These are phyloP conservation scores for Microctenopoma stevenorrisi DNA, from an alignment of 2,797 vertebrate species.

Conservation along the genomic window DNA sequence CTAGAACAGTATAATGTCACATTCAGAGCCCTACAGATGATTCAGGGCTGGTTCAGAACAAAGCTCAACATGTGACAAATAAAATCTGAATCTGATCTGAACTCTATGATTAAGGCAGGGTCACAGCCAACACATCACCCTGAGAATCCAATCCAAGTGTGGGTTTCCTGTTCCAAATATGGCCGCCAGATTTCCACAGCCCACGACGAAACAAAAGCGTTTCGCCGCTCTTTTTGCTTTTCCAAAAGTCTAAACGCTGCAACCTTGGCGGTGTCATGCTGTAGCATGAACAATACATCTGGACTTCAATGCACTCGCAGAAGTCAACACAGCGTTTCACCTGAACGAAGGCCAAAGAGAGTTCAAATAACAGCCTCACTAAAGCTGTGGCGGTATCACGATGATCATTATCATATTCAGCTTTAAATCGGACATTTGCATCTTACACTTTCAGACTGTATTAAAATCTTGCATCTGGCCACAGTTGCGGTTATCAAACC, in stretches of 20 bases:
- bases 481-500: neutral
- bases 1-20: neutral
- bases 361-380: slow-evolving; percentile 1
- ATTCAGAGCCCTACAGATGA: too few species aligned
- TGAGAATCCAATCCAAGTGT: slow-evolving; percentile 31
- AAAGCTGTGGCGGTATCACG: neutral
- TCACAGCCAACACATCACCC: slow-evolving; percentile 31
- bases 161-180: slow-evolving; percentile 51
- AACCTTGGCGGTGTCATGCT: slow-evolving; percentile 26
- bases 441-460: neutral
- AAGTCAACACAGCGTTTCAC: neutral
- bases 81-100: neutral
- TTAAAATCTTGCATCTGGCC: neutral
- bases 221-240: slow-evolving; percentile 48
- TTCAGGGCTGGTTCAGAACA: slow-evolving; percentile 11
- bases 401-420: neutral
- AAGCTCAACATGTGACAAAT: neutral
- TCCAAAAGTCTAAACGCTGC: slow-evolving; percentile 35
- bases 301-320: slow-evolving; percentile 19
- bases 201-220: slow-evolving; percentile 30
- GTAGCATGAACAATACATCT: slow-evolving; percentile 30
- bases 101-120: slow-evolving; percentile 41
- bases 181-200: slow-evolving; percentile 61
- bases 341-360: neutral
- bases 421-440: neutral